Evolutionary conservation across 53 echinoderm and acorn worm genomes (phyloP), one percentile per base, ranked within the genome.

Genomic region (Echinarachnius parma): DNA sequence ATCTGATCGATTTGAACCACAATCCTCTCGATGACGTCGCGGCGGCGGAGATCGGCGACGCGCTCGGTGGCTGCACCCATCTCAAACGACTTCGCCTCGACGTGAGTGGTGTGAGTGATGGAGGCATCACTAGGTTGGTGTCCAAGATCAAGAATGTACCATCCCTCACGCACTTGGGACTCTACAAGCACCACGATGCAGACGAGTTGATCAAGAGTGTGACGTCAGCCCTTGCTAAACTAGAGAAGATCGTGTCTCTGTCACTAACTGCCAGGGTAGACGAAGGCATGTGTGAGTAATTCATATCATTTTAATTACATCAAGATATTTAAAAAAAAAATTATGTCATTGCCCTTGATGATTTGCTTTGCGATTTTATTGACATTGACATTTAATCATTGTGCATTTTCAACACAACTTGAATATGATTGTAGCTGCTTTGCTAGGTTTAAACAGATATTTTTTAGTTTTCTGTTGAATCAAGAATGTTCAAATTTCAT

Each of bases 141-240:
- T 55, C 26, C 13, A 72, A 72, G 56, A 72, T 72, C 35, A 72
- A 72, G 57, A 56, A 26, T 45, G 74, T 72, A n/a, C 74, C 56
- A 24, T 72, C 74, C 9, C 44, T 72, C 0, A 72, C 74, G 15
- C 74, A 72, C 74, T 42, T 72, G 16, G 74, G 74, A 35, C 74
- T 72, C 56, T 72, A 72, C 45, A 72, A 72, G n/a, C 74, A 72
- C 28, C 74, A 46, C 23, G 56, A 72, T 33, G 74, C 56, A 37
- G 74, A 72, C 35, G 74, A 44, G 8, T 44, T 72, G 36, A 2
- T 72, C 22, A 72, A 39, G 44, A 72, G 74, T 56, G 31, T 56
- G 56, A 72, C 74, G 57, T 55, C 57, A 56, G 27, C 57, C 5
- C 39, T 72, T 23, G 28, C 28, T 26, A 55, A 72, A 37, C 39